A percentile compares a stretch with the other conserved stretches of the same genome.
These are phyloP conservation scores for Thaumatotibia leucotreta DNA, from an alignment of 1,140 invertebrate genomes.

Conservation along the genomic window DNA sequence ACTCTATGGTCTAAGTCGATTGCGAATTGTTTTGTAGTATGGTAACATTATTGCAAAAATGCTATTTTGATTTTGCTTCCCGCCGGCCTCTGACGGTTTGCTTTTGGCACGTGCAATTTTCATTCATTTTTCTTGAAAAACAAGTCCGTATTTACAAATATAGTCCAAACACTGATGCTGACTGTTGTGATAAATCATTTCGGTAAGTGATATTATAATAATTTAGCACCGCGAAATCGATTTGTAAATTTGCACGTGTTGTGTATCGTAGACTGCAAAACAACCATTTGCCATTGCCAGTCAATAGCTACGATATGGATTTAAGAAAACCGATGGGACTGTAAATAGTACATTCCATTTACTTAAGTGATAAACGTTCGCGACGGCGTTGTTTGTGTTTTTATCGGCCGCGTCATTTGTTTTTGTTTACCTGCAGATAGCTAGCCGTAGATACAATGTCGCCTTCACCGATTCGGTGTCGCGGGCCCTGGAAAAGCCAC, in stretches of 20 bases:
- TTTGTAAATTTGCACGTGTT: slow-evolving; percentile 62
- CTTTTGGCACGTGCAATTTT: slow-evolving; percentile 73
- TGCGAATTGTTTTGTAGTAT: slow-evolving; percentile 8
- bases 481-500: slow-evolving; percentile 68
- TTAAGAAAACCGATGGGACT: slow-evolving; percentile 21
- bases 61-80: slow-evolving; percentile 68
- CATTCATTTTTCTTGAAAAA: slow-evolving; percentile 45
- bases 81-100: slow-evolving; percentile 69
- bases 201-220: slow-evolving; percentile 54
- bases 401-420: slow-evolving; percentile 55
- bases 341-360: not conserved
- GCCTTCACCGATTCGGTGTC: slow-evolving; percentile 62
- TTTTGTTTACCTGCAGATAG: slow-evolving; percentile 73
- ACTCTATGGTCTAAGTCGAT: not conserved
- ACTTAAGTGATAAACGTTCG: not conserved
- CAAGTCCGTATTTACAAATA: slow-evolving; percentile 34
- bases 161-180: slow-evolving; percentile 59
- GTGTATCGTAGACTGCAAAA: slow-evolving; percentile 60
- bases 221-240: slow-evolving; percentile 33
- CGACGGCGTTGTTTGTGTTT: slow-evolving; percentile 4
- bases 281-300: slow-evolving; percentile 65
- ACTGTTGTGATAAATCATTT: slow-evolving; percentile 53
- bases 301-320: slow-evolving; percentile 69
- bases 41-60: slow-evolving; percentile 54
- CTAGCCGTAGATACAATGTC: slow-evolving; percentile 59